phyloP scores from a whole-genome alignment of 1,140 invertebrate species.

The Goniozus legneri region DNA sequence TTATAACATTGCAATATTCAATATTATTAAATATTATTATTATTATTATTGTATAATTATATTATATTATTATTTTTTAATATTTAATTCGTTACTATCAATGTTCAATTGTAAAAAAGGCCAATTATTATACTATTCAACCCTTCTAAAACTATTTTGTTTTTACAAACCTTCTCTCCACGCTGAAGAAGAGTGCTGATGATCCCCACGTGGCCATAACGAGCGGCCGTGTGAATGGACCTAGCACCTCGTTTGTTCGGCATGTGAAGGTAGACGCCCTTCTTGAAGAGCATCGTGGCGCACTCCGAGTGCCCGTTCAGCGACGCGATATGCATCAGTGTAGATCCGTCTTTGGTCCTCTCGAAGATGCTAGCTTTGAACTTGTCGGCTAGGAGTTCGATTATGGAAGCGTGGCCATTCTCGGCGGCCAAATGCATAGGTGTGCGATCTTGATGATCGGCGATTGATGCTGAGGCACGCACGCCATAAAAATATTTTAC shows the following conservation, averaged over 20 bases:
- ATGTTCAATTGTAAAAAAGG: too few relatives aligned
- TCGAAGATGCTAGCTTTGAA: constrained; percentile 95
- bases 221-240: constrained; percentile 88
- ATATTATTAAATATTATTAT: too few relatives aligned
- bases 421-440: constrained; percentile 97
- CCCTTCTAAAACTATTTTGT: too few relatives aligned
- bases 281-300: constrained; percentile 97
- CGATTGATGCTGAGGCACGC: constrained; percentile 87
- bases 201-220: constrained; percentile 93
- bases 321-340: constrained; percentile 96
- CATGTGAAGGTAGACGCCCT: constrained; percentile 99
- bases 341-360: constrained; percentile 94
- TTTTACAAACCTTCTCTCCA: constrained; percentile 94
- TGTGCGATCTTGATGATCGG: constrained; percentile 93
- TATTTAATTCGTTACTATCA: too few relatives aligned
- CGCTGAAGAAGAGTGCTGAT: constrained; percentile 93
- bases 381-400: constrained; percentile 95
- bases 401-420: constrained; percentile 90
- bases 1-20: too few relatives aligned
- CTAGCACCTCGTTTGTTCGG: constrained; percentile 94
- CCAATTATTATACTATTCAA: too few relatives aligned
- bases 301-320: constrained; percentile 95
- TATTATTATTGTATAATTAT: too few relatives aligned
- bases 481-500: constrained; percentile 95
- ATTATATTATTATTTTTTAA: too few relatives aligned